Base-by-base conservation (phyloP, 2,888 invertebrate genomes). In the Mesochorus sp. region DNA sequence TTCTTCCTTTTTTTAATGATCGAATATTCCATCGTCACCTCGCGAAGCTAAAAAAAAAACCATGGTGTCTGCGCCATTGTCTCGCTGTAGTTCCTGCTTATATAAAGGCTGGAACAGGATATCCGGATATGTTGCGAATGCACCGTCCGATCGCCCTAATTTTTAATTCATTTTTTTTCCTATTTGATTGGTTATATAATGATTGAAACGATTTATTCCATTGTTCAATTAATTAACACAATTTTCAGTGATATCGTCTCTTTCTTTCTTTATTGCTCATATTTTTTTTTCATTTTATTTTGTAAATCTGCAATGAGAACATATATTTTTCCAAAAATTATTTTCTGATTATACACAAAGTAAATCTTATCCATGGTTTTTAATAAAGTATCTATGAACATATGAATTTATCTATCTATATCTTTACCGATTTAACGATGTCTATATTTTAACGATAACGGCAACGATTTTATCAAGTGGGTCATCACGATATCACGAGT, bases 101-200 rank as follows among this genome's bases (percentile, higher is more conserved):
- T 21, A 17, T 44, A n/a, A 57, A 55, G 17, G 28, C 28, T 19
- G 14, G 8, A 42, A 17, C 66, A 49, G 66, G 39, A 67, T 42
- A 67, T 67, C 66, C 66, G 66, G 66, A 53, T 42, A 19, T 66
- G 24, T 14, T 10, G 53, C 6, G 14, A 37, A 61, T 42, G n/a
- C n/a, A 42, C 37, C 14, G 24, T 34, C 12, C 49, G 64, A 24
- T 31, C 49, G 64, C 21, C 37, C 64, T 51, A 17, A 37, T 49
- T 64, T 49, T n/a, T n/a, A n/a, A n/a, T n/a, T n/a, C n/a, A n/a
- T 62, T 47, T 34, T 64, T 14, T 37, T 0, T 10, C 8, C 14
- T 21, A 14, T 31, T n/a, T 14, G 17, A 10, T 4, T 2, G 1
- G 12, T 14, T 14, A 12, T 39, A 3, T 14, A 37, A 55, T 34